A percentile compares a stretch with the other conserved stretches of the same genome.
Conservation (phyloP, 2,113 vertebrate genomes). For the Eulemur macaco region DNA sequence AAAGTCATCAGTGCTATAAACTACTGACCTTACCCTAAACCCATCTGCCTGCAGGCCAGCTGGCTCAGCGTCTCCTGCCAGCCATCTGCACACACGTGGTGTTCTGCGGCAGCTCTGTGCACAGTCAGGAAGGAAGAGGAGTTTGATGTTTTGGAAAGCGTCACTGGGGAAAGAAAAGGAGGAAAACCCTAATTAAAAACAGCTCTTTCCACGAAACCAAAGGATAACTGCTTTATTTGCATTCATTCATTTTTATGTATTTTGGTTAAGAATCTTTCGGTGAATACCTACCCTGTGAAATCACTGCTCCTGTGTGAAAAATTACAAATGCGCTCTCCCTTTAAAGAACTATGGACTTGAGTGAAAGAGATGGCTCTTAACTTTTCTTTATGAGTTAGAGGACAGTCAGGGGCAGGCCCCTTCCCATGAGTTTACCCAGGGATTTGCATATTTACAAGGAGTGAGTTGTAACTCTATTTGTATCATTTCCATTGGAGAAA, state of each 20-base stretch:
- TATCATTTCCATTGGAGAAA: background rate
- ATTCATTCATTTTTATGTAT: background rate
- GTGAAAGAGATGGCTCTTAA: background rate
- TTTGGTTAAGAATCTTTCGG: background rate
- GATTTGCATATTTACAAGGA: background rate
- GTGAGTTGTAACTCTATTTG: background rate
- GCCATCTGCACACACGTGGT: slow-evolving; percentile 93
- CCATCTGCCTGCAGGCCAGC: slow-evolving; percentile 96
- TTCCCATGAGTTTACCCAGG: background rate
- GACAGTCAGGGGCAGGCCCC: background rate
- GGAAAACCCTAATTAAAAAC: slow-evolving; percentile 59
- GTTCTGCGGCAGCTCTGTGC: slow-evolving; percentile 88
- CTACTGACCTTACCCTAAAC: slow-evolving; percentile 97
- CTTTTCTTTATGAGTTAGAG: background rate
- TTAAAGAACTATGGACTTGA: background rate
- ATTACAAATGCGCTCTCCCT: background rate
- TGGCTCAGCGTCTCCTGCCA: slow-evolving; percentile 91
- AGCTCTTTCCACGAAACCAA: slow-evolving; percentile 6
- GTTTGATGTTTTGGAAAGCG: slow-evolving; percentile 83
- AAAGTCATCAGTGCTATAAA: slow-evolving; percentile 84
- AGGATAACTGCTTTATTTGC: background rate
- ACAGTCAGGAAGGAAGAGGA: slow-evolving; percentile 87
- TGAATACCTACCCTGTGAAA: background rate
- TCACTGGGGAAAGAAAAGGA: slow-evolving; percentile 84
- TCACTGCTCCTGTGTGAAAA: background rate